Conservation (phyloP, 2,797 vertebrate genomes). For the Tapirus indicus region DNA sequence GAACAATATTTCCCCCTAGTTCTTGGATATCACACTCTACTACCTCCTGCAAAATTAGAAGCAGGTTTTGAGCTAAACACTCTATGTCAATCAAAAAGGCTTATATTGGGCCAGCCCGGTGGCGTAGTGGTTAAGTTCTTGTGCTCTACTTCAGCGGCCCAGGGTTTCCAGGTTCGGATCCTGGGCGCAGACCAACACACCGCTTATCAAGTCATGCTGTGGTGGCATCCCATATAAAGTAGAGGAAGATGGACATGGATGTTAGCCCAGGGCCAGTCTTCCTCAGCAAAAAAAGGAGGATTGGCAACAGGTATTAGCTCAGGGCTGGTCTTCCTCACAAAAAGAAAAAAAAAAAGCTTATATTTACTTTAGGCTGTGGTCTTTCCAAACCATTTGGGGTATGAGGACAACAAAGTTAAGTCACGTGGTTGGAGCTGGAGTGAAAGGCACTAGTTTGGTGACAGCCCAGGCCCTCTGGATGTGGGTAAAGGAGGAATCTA, state of each 20-base stretch:
- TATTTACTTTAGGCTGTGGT: background rate
- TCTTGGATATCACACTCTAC: background rate
- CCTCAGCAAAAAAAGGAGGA: too few species aligned
- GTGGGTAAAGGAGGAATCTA: background rate
- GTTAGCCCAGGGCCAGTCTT: too few species aligned
- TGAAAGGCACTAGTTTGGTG: background rate
- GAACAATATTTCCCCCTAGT: background rate
- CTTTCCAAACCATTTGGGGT: background rate
- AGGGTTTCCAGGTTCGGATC: too few species aligned
- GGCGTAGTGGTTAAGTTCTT: too few species aligned
- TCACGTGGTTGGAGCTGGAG: background rate
- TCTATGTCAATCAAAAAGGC: background rate
- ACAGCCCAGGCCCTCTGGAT: background rate
- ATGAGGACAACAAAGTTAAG: background rate
- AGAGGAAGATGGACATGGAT: too few species aligned
- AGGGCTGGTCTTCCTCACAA: too few species aligned
- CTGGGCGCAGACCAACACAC: too few species aligned
- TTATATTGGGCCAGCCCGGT: background rate
- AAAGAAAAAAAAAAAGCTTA: background rate
- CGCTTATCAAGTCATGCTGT: too few species aligned
- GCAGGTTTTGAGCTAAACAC: background rate
- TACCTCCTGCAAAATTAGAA: background rate
- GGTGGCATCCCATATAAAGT: too few species aligned
- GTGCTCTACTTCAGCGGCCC: too few species aligned
- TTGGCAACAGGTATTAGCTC: too few species aligned